Evolutionary conservation across 2,888 invertebrate genomes (phyloP).

Genomic region (Tachina lurida): DNA sequence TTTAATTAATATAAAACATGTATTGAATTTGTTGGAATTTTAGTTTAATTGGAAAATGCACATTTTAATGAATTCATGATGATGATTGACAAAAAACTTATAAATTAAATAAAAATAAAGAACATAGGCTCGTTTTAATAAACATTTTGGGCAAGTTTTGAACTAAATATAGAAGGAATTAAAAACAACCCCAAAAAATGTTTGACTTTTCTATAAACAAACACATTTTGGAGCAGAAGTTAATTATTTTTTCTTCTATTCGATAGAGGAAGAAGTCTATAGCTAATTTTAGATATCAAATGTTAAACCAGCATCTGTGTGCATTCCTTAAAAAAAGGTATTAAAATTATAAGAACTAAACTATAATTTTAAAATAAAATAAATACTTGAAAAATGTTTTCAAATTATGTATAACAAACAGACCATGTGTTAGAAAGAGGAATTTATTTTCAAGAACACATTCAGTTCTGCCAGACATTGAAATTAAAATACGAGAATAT

Average conservation of each 20-base stretch:
- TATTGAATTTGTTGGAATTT: conserved; percentile 63
- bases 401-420: too few species aligned
- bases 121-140: too few species aligned
- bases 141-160: too few species aligned
- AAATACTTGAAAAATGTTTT: too few species aligned
- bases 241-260: background rate
- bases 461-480: conserved; percentile 31
- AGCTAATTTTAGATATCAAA: conserved; percentile 33
- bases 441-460: background rate
- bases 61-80: conserved; percentile 72
- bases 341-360: conserved; percentile 1
- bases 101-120: background rate
- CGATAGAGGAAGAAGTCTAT: conserved; percentile 1
- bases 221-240: background rate
- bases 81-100: background rate
- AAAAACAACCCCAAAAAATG: too few species aligned
- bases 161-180: too few species aligned
- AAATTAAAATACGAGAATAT: background rate
- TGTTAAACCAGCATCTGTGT: conserved; percentile 13
- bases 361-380: conserved; percentile 1
- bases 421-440: too few species aligned
- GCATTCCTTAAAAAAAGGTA: conserved; percentile 9
- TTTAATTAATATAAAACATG: conserved; percentile 16
- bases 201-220: too few species aligned
- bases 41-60: conserved; percentile 73